phyloP scores from a whole-genome alignment of 2,113 vertebrate species.

The Prochilodus magdalenae region DNA sequence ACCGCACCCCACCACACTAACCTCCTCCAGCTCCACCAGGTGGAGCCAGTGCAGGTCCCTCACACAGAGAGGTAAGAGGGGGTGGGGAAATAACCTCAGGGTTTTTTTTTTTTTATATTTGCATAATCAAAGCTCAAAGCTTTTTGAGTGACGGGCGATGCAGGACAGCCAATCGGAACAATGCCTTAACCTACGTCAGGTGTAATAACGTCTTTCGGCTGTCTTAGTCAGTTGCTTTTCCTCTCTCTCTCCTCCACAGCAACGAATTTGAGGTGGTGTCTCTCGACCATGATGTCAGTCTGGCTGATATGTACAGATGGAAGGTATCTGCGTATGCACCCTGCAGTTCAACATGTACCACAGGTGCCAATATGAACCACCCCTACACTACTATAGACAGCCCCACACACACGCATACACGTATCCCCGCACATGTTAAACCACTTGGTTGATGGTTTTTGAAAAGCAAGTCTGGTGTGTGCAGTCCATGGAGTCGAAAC shows the following conservation, averaged over 20 bases:
- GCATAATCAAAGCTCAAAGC: too few relatives aligned
- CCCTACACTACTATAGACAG: constrained; percentile 36
- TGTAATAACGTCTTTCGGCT: too few relatives aligned
- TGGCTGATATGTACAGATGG: constrained; percentile 90
- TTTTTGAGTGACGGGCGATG: too few relatives aligned
- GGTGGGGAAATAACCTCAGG: too few relatives aligned
- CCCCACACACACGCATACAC: background rate
- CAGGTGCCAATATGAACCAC: constrained; percentile 78
- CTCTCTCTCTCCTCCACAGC: constrained; percentile 60
- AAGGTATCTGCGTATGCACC: constrained; percentile 90
- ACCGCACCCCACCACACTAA: constrained; percentile 50
- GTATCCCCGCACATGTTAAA: background rate
- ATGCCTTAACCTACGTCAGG: too few relatives aligned
- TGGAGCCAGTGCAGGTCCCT: constrained; percentile 74
- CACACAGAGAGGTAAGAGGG: constrained; percentile 81
- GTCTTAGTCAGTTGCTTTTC: too few relatives aligned
- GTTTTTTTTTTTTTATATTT: too few relatives aligned
- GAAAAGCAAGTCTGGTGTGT: too few relatives aligned
- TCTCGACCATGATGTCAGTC: constrained; percentile 79
- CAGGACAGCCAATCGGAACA: too few relatives aligned
- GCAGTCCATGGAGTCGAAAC: too few relatives aligned
- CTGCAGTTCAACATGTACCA: constrained; percentile 90
- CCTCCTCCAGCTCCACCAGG: constrained; percentile 65
- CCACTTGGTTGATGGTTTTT: too few relatives aligned
- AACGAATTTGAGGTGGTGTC: constrained; percentile 84